phyloP scores from a whole-genome alignment of 2,113 vertebrate genomes.

The Micronisus gabar region DNA sequence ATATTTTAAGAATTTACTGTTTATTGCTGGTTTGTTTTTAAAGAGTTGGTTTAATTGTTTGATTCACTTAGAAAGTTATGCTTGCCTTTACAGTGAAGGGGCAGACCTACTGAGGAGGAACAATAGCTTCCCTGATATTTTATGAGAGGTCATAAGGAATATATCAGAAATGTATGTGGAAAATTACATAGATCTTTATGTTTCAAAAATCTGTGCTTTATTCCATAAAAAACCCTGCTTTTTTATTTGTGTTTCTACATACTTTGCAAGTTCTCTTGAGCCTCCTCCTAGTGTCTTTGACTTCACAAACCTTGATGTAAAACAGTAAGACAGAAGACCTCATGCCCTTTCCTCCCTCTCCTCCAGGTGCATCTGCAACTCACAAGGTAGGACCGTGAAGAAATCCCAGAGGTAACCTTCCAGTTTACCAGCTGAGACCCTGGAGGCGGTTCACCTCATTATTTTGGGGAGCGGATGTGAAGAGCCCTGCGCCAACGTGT shows the following conservation, averaged over 20 bases:
- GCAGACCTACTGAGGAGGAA: neutral
- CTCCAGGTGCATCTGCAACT: neutral
- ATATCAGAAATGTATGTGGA: neutral
- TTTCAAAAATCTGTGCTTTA: neutral
- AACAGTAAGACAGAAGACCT: neutral
- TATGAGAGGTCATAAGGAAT: neutral
- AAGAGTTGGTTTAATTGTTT: neutral
- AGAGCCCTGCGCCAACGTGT: fast-evolving
- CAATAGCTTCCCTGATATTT: neutral
- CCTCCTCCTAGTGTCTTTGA: neutral
- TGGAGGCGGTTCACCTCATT: neutral
- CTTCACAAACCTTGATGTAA: neutral
- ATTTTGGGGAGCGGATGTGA: neutral
- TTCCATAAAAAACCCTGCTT: neutral
- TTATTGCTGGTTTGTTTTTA: neutral
- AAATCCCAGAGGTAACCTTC: neutral
- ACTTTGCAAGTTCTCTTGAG: neutral
- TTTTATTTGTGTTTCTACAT: neutral
- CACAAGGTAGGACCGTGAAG: neutral
- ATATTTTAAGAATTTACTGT: neutral
- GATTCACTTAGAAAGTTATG: neutral
- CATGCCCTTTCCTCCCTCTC: neutral
- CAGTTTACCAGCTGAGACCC: neutral
- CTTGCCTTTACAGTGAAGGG: neutral
- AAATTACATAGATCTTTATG: neutral